Percentiles rank a stretch among this genome's conserved stretches.
phyloP scores from a whole-genome alignment of 1,140 invertebrate genomes.

The Sinella curviseta region DNA sequence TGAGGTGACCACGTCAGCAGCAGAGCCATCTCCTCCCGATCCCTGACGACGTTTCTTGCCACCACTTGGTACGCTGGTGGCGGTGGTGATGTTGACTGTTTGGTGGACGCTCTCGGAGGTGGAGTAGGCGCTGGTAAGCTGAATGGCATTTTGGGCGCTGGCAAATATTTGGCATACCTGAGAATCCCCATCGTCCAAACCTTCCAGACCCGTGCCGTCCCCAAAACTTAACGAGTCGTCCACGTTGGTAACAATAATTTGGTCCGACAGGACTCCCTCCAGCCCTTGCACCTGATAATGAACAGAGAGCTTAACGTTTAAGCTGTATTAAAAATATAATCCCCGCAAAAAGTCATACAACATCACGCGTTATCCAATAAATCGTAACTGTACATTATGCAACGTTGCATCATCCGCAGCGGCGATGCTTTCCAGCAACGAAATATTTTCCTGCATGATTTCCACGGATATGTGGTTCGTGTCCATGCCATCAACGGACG shows the following conservation, averaged over 20 bases:
- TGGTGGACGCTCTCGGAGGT: background rate
- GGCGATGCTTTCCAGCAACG: conserved; percentile 44
- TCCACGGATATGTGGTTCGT: conserved; percentile 44
- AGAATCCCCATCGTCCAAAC: conserved; percentile 35
- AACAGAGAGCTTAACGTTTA: background rate
- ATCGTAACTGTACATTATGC: conserved; percentile 30
- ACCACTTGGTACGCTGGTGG: background rate
- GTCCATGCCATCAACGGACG: conserved; percentile 27
- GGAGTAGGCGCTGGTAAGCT: background rate
- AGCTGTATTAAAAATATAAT: background rate
- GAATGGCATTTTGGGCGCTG: conserved; percentile 22
- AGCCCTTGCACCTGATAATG: conserved; percentile 35
- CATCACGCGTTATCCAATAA: background rate
- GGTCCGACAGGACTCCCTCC: conserved; percentile 37
- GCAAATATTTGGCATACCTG: conserved; percentile 46
- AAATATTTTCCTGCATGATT: conserved; percentile 46
- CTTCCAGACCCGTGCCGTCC: conserved; percentile 31
- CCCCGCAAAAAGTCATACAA: conserved; percentile 4
- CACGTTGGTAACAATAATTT: conserved; percentile 41
- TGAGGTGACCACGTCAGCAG: too few species aligned
- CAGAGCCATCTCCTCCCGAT: background rate
- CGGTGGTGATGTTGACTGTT: background rate
- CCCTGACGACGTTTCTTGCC: conserved; percentile 24
- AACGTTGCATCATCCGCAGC: conserved; percentile 37
- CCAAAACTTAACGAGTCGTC: conserved; percentile 43